A percentile compares a stretch with the other conserved stretches of the same genome.
Evolutionary conservation across 2,888 invertebrate species (phyloP).

Genomic region (Falcaria lacertinaria): DNA sequence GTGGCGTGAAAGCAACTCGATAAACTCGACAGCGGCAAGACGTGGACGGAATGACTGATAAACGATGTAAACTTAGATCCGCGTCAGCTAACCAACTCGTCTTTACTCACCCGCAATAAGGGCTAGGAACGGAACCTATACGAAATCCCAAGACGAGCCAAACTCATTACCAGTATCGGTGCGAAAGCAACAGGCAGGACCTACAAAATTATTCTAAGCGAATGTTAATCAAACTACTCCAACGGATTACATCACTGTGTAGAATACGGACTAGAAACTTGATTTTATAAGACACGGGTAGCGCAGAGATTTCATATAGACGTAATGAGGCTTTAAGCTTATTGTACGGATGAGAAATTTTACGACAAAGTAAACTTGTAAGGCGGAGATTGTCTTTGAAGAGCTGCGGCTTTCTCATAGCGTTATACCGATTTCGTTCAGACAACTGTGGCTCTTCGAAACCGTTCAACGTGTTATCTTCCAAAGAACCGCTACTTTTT

Average conservation of each 20-base stretch:
- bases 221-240: constrained; percentile 43
- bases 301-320: constrained; percentile 25
- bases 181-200: constrained; percentile 45
- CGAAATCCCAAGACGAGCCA: constrained; percentile 27
- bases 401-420: constrained; percentile 20
- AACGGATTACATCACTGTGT: constrained; percentile 42
- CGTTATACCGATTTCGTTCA: too few relatives aligned
- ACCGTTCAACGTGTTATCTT: constrained; percentile 17
- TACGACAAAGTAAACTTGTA: constrained; percentile 50
- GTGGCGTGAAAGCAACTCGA: constrained; percentile 70
- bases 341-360: constrained; percentile 49
- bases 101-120: constrained; percentile 38
- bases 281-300: constrained; percentile 21
- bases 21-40: constrained; percentile 55
- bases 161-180: constrained; percentile 48
- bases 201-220: constrained; percentile 38
- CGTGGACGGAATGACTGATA: constrained; percentile 64
- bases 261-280: constrained; percentile 26
- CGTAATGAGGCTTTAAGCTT: constrained; percentile 26
- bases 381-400: constrained; percentile 31
- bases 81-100: constrained; percentile 32
- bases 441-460: constrained; percentile 25
- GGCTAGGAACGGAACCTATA: constrained; percentile 31
- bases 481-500: constrained; percentile 28
- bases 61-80: constrained; percentile 40